These are phyloP conservation scores for Pangasius djambal DNA, from an alignment of 2,797 vertebrate genomes.

Conservation along the genomic window DNA sequence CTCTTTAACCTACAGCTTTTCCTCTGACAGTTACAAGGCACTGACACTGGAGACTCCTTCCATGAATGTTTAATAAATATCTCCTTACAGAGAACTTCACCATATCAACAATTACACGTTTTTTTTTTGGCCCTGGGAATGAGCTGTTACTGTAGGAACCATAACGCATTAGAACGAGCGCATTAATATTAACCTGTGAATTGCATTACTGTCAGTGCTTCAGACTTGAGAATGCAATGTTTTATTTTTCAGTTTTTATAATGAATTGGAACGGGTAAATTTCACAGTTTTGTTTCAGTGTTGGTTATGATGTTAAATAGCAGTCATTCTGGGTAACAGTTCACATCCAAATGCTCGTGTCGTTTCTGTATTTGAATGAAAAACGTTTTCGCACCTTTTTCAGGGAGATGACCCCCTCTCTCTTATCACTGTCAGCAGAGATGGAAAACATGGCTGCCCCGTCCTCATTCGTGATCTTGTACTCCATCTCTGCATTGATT, in stretches of 20 bases:
- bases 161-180: background rate
- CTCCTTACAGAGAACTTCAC: background rate
- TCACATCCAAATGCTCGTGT: background rate
- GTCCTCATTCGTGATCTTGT: constrained; percentile 87
- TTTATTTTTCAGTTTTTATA: background rate
- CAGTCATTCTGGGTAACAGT: background rate
- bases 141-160: background rate
- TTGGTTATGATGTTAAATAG: background rate
- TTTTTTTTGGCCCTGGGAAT: background rate
- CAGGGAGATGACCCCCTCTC: constrained; percentile 88
- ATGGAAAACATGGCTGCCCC: constrained; percentile 86
- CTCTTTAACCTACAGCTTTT: background rate
- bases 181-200: background rate
- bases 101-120: background rate
- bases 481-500: constrained; percentile 88
- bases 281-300: background rate
- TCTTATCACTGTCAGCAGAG: constrained; percentile 82
- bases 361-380: background rate
- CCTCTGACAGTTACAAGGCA: background rate
- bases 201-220: background rate
- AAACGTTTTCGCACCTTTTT: constrained; percentile 74
- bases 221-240: background rate
- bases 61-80: background rate
- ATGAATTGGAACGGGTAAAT: background rate
- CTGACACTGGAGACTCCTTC: background rate